These are phyloP conservation scores for Nasonia oneida DNA, from an alignment of 2,888 invertebrate genomes.

Conservation along the genomic window DNA sequence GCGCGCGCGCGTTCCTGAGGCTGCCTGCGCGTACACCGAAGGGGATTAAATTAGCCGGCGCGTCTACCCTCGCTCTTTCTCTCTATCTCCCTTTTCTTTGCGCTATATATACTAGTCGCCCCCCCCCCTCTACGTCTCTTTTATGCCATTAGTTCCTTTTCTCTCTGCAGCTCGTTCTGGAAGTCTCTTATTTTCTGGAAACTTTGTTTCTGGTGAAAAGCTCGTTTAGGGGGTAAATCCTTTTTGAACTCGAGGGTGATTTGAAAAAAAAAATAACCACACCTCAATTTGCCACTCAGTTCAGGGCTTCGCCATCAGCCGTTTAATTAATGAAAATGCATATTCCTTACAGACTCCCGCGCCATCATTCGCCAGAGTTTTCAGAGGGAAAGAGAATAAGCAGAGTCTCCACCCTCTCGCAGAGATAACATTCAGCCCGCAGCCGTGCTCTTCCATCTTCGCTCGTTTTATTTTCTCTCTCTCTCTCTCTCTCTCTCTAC, in stretches of 20 bases:
- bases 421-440: not conserved
- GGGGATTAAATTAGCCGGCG: constrained; percentile 67
- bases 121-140: not conserved
- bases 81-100: constrained; percentile 18
- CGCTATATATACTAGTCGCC: not conserved
- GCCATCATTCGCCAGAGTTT: too few species aligned
- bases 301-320: not conserved
- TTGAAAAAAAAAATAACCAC: too few species aligned
- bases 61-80: constrained; percentile 48
- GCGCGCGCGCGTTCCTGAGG: constrained; percentile 26
- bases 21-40: constrained; percentile 33
- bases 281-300: too few species aligned
- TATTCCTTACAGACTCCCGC: not conserved
- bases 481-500: not conserved
- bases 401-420: not conserved
- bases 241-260: too few species aligned
- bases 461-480: not conserved
- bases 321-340: constrained; percentile 22
- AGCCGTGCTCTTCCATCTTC: not conserved
- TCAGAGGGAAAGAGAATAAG: not conserved
- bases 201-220: not conserved
- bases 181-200: not conserved
- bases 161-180: not conserved
- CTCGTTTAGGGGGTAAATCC: too few species aligned
- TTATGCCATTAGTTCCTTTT: constrained; percentile 6